Evolutionary conservation across 2,113 vertebrate species (phyloP).

Genomic region (Passerina amoena): DNA sequence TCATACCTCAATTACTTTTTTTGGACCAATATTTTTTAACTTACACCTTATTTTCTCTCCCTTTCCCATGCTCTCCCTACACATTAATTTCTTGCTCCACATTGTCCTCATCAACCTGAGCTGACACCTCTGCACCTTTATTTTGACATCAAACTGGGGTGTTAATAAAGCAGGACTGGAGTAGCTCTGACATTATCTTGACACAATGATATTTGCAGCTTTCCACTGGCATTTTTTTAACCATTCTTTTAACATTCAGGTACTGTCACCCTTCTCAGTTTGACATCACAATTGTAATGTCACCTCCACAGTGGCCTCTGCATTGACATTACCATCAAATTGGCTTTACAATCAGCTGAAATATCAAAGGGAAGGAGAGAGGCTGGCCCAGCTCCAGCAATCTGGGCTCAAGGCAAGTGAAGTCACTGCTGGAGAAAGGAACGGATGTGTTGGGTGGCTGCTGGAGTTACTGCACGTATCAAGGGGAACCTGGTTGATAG

Average conservation of each 20-base stretch:
- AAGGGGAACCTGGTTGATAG: neutral
- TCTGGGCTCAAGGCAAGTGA: neutral
- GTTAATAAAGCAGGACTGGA: slow-evolving; percentile 3
- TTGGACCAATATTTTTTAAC: neutral
- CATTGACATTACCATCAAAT: neutral
- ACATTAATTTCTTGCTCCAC: neutral
- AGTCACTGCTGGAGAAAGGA: neutral
- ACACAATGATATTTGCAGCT: neutral
- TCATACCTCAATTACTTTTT: neutral
- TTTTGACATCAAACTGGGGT: neutral
- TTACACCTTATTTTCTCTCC: neutral
- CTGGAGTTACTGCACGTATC: fast-evolving
- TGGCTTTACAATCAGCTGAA: neutral
- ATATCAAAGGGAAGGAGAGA: neutral
- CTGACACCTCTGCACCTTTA: neutral
- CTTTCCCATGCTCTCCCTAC: neutral
- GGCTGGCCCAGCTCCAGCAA: neutral
- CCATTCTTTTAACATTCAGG: neutral
- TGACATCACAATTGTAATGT: neutral
- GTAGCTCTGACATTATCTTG: slow-evolving; percentile 13
- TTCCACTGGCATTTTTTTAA: slow-evolving; percentile 13
- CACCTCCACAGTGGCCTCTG: neutral
- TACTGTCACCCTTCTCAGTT: neutral
- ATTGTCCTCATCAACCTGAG: neutral
- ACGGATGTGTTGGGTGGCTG: neutral